Base-by-base conservation (phyloP, 2,888 invertebrate species). In the Lacanobia wlatinum region DNA sequence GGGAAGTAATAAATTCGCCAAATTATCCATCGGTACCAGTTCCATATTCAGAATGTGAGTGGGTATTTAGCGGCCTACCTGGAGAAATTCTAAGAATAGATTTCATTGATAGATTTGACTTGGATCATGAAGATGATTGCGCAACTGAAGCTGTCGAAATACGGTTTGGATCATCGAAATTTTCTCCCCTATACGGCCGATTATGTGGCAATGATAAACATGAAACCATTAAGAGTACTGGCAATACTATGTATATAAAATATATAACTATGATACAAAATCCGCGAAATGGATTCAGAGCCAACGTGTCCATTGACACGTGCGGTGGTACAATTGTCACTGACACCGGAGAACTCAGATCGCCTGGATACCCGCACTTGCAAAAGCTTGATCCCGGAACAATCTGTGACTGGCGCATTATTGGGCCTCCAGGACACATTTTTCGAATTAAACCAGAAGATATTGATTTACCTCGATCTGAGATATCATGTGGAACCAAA, bases 21-120 rank as follows among this genome's bases (percentile, higher is more conserved):
- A 98, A 98, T 84, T 98, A 98, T 94, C 99, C 99, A 0, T 97
- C 97, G 75, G 96, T 97, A 34, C 98, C 99, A 2, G 95, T 97
- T 59, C 97, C 98, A 1, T 98, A 98, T 86, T 97, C 97, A 0
- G 98, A 98, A 92, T 99, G 99, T 90, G 94, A 97, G 40, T 99
- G 99, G 99, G 93, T 96, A 40, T 97, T 99, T 76, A 95, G 96
- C 50, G 98, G 97, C 0, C 97, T 98, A 0, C 96, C 97, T 1
- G 98, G 98, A 0, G 97, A 98, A 92, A 96, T 97, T 23, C 92
- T 99, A 53, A 96, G 97, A 77, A 94, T 99, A 21, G 98, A 98
- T 89, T 99, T 99, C 87, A 89, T 97, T 5, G 97, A 97, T 0
- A 95, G 97, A 85, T 98, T 99, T 91, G 97, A 98, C 90, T 94